Percentiles rank a stretch among this genome's conserved stretches.
Conservation (phyloP, 2,797 vertebrate genomes). For the Orestias chungarensis region DNA sequence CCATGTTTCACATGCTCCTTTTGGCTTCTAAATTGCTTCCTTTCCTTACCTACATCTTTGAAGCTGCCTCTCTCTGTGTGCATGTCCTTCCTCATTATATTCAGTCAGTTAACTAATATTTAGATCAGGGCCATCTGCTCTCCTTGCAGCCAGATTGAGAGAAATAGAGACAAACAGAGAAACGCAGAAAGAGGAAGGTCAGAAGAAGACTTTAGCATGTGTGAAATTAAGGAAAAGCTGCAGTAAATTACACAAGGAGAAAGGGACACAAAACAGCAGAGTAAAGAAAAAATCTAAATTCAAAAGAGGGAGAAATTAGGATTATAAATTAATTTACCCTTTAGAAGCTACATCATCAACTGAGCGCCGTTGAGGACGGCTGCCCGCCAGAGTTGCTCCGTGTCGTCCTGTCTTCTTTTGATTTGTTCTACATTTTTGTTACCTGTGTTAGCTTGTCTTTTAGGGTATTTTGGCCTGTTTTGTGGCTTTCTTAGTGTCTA, state of each 20-base stretch:
- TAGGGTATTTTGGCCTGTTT: too few relatives aligned
- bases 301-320: slow-evolving; percentile 13
- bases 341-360: slow-evolving; percentile 52
- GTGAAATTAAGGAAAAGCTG: slow-evolving; percentile 8
- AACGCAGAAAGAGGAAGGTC: slow-evolving; percentile 27
- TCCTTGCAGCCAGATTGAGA: slow-evolving; percentile 39
- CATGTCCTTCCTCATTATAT: slow-evolving; percentile 49
- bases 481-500: too few relatives aligned
- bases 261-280: not conserved
- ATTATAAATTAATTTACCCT: slow-evolving; percentile 47
- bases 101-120: slow-evolving; percentile 53
- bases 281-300: slow-evolving; percentile 16
- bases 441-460: too few relatives aligned
- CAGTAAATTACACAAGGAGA: slow-evolving; percentile 21
- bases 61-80: slow-evolving; percentile 27
- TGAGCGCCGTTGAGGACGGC: too few relatives aligned
- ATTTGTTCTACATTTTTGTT: too few relatives aligned
- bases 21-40: not conserved
- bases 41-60: slow-evolving; percentile 14
- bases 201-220: slow-evolving; percentile 3
- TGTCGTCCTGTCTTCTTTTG: too few relatives aligned
- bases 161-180: slow-evolving; percentile 26
- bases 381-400: too few relatives aligned
- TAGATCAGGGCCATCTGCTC: slow-evolving; percentile 70
- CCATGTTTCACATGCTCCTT: not conserved